phyloP scores from a whole-genome alignment of 64 coral and sea anemone species.

The Stichodactyla mertensii region DNA sequence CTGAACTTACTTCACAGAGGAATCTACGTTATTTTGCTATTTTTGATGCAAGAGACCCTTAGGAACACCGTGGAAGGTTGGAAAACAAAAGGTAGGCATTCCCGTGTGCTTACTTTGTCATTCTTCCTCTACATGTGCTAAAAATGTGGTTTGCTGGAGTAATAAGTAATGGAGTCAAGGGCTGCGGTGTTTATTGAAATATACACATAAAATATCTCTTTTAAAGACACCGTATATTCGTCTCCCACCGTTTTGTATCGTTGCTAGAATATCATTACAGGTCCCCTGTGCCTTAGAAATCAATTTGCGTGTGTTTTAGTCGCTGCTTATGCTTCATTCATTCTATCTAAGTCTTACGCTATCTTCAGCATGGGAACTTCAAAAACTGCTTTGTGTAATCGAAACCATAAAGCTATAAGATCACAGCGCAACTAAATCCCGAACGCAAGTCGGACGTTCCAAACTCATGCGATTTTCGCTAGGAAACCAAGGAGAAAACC shows the following conservation, averaged over 20 bases:
- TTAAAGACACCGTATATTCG: background rate
- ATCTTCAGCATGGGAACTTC: constrained; percentile 6
- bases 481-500: background rate
- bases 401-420: background rate
- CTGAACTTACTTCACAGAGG: background rate
- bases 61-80: constrained; percentile 13
- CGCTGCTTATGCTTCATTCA: background rate
- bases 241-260: background rate
- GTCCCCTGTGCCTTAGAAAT: background rate
- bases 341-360: background rate
- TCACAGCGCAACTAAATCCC: background rate
- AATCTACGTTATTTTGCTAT: constrained; percentile 12
- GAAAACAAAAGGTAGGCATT: constrained; percentile 10
- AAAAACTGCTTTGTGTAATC: constrained; percentile 7
- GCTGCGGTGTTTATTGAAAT: constrained; percentile 17
- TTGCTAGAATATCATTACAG: background rate
- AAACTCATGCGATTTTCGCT: constrained; percentile 5
- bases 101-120: background rate
- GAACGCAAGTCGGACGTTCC: background rate
- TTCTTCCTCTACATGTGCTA: background rate
- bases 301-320: background rate
- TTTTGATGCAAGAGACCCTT: constrained; percentile 13
- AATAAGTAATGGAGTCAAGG: constrained; percentile 13
- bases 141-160: background rate
- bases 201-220: constrained; percentile 13